Base-by-base conservation (phyloP, 2,113 vertebrate species). In the Zapornia atra region DNA sequence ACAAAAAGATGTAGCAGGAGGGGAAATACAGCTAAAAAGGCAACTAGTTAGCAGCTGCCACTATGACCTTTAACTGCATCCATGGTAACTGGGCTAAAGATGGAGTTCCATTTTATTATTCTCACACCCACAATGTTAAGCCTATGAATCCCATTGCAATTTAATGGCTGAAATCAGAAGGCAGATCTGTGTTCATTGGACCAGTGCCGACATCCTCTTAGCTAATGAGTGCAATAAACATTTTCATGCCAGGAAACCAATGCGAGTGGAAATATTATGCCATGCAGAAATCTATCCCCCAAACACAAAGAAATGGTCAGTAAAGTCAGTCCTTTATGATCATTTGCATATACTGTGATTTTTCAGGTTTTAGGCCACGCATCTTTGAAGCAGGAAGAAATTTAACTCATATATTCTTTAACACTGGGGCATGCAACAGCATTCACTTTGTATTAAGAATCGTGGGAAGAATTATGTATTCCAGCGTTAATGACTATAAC, bases 171-270 rank as follows among this genome's bases (percentile, higher is more conserved):
- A 98, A 98, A 98, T 98, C 98, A 98, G 98, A 98, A 99, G 98
- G 98, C 98, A 98, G 98, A 97, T 98, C 97, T 98, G 98, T 98
- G 98, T 98, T 99, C 98, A 99, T 99, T 99, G 99, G 99, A 99
- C 98, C 97, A 94, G 94, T 98, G 99, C 99, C 99, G 98, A 98
- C 98, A 98, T 98, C 98, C 99, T 99, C 97, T 98, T 98, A 98
- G 98, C 99, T 99, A 99, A 99, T 99, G 99, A 99, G 99, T 97
- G 98, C 98, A 99, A 99, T 99, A 99, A 99, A 99, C 98, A 98
- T 98, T 99, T 99, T 98, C 99, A 98, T 99, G 99, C 99, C 98
- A 99, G 99, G 98, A 98, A 98, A 98, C 98, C 98, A 98, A 98
- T 98, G 98, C 98, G 98, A 98, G 98, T 98, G 98, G 98, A 99